Conservation (phyloP, 2,888 invertebrate genomes). For the Apodemia mormo region DNA sequence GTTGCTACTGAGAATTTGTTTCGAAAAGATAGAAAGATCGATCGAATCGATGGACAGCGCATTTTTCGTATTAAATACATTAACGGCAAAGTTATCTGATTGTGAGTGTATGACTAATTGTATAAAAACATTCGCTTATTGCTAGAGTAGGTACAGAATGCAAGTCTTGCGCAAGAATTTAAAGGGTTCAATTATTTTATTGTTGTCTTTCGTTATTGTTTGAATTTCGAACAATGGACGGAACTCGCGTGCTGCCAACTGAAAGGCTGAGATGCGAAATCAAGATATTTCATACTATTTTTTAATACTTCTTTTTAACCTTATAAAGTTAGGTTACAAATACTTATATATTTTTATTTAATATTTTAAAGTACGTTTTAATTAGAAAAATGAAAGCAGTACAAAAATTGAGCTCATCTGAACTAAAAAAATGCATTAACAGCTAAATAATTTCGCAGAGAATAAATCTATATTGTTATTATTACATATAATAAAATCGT, state of each 20-base stretch:
- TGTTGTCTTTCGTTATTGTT: constrained; percentile 45
- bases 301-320: background rate
- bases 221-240: constrained; percentile 54
- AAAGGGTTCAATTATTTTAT: constrained; percentile 23
- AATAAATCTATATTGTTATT: no score
- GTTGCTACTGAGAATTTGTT: no score
- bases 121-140: background rate
- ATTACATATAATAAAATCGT: no score
- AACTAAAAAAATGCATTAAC: no score
- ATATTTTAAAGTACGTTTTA: no score
- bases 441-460: no score
- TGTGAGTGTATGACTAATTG: background rate
- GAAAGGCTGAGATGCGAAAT: constrained; percentile 20
- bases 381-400: no score
- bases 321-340: background rate
- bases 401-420: no score
- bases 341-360: background rate
- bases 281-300: constrained; percentile 12
- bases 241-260: constrained; percentile 23
- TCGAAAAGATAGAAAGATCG: no score
- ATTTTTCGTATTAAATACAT: no score
- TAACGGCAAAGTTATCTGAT: background rate
- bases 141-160: background rate
- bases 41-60: no score
- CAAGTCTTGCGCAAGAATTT: constrained; percentile 17